A percentile compares a stretch with the other conserved stretches of the same genome.
Evolutionary conservation across 2,797 vertebrate species (phyloP).

Genomic region (Sebastes variabilis): DNA sequence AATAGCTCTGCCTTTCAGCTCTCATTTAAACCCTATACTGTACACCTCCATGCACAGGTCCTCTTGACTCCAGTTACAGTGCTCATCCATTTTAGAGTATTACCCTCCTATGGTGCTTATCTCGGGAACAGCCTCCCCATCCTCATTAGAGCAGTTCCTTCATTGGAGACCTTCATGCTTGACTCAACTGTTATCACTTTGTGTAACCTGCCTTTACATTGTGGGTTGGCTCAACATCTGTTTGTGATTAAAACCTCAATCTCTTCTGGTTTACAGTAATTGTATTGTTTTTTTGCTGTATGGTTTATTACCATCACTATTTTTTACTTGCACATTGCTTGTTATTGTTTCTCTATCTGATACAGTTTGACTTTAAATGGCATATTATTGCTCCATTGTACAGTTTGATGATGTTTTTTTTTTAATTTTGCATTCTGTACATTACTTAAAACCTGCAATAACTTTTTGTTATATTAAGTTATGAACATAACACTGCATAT

Average conservation of each 20-base stretch:
- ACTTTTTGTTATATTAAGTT: neutral
- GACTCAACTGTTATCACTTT: neutral
- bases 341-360: neutral
- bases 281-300: too few species aligned
- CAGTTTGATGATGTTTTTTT: neutral
- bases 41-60: neutral
- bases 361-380: neutral
- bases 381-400: neutral
- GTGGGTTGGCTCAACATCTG: neutral
- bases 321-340: neutral
- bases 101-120: neutral
- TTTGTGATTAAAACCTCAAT: neutral
- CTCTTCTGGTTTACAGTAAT: neutral
- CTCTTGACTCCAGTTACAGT: neutral
- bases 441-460: neutral
- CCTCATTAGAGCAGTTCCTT: neutral
- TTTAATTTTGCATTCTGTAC: neutral
- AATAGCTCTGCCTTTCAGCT: neutral
- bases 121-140: neutral
- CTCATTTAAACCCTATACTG: slow-evolving; percentile 4
- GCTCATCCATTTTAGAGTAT: neutral
- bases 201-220: neutral
- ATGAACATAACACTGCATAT: neutral
- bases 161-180: neutral
- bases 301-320: neutral